A percentile compares a stretch with the other conserved stretches of the same genome.
phyloP scores from a whole-genome alignment of 1,140 invertebrate species.

The Macrocentrus cingulum region DNA sequence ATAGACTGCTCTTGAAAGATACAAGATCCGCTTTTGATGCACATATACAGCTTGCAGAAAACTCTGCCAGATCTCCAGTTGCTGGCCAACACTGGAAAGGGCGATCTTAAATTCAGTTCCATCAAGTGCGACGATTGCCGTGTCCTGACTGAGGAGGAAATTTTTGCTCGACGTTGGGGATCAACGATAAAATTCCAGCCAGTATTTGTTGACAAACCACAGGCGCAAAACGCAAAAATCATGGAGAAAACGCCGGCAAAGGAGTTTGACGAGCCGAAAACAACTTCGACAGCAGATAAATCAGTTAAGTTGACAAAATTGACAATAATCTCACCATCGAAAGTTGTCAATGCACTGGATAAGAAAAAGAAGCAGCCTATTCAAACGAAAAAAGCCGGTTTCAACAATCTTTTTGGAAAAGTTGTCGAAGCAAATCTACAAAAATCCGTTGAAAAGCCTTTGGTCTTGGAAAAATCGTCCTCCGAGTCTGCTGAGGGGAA shows the following conservation, averaged over 20 bases:
- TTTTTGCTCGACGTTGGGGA: constrained; percentile 30
- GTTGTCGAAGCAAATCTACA: constrained; percentile 24
- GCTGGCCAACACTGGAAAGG: constrained; percentile 39
- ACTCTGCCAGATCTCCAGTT: constrained; percentile 41
- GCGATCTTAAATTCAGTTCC: constrained; percentile 45
- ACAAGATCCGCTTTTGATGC: constrained; percentile 44
- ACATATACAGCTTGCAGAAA: constrained; percentile 56
- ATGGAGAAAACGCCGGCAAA: too few relatives aligned
- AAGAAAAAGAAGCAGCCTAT: constrained; percentile 39
- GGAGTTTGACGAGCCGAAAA: too few relatives aligned
- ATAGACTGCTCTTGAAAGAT: constrained; percentile 42
- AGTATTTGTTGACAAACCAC: neutral
- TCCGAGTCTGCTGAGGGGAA: too few relatives aligned
- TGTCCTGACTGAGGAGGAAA: constrained; percentile 40
- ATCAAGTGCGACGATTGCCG: constrained; percentile 46
- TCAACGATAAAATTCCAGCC: neutral
- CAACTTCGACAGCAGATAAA: constrained; percentile 13
- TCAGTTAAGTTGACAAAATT: too few relatives aligned
- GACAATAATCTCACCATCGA: constrained; percentile 26
- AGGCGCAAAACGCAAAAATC: too few relatives aligned
- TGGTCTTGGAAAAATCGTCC: neutral
- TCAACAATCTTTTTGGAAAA: constrained; percentile 47
- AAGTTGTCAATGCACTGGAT: constrained; percentile 11
- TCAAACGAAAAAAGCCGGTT: constrained; percentile 38
- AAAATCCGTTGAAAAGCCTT: constrained; percentile 17